Evolutionary conservation across 2,797 vertebrate species (phyloP).

Genomic region (Syndactyla subalaris): DNA sequence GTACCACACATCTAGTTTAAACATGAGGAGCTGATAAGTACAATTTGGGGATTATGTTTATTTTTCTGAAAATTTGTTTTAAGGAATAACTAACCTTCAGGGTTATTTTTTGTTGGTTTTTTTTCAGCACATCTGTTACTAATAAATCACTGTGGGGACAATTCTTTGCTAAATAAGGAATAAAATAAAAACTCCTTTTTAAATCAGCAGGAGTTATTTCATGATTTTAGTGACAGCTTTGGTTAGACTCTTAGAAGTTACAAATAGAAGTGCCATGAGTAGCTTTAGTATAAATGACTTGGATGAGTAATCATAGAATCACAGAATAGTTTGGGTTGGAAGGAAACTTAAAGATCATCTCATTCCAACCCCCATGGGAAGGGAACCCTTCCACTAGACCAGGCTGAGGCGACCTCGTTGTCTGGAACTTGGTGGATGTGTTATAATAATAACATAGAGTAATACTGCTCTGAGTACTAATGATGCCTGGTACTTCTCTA

Average conservation of each 20-base stretch:
- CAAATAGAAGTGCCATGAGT: neutral
- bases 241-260: neutral
- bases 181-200: slow-evolving; percentile 28
- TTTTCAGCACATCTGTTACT: slow-evolving; percentile 7
- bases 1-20: slow-evolving; percentile 47
- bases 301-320: neutral
- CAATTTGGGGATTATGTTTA: slow-evolving; percentile 16
- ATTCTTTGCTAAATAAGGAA: slow-evolving; percentile 51
- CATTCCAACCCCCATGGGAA: neutral
- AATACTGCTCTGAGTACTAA: neutral
- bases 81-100: slow-evolving; percentile 37
- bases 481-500: neutral
- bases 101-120: neutral
- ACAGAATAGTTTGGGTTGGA: neutral
- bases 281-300: neutral
- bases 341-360: neutral
- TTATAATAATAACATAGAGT: neutral
- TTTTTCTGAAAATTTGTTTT: slow-evolving; percentile 45
- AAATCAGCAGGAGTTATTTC: slow-evolving; percentile 2
- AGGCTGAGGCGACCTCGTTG: rapidly evolving
- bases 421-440: neutral
- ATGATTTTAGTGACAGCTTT: neutral
- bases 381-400: neutral
- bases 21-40: slow-evolving; percentile 40
- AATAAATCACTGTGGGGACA: slow-evolving; percentile 35